A percentile compares a stretch with the other conserved stretches of the same genome.
phyloP scores from a whole-genome alignment of 2,888 invertebrate genomes.

The Ferdinandea cuprea region DNA sequence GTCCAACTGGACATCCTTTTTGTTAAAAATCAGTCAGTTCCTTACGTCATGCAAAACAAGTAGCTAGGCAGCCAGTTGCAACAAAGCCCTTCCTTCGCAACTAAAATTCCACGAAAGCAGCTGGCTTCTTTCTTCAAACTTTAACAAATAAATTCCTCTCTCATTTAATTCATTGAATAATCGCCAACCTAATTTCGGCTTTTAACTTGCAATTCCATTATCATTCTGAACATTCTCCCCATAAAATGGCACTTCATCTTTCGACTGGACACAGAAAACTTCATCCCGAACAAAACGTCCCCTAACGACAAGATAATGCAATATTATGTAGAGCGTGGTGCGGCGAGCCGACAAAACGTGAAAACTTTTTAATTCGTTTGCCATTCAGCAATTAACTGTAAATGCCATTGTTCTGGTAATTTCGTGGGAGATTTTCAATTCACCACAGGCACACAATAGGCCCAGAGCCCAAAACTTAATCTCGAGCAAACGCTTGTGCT shows the following conservation, averaged over 20 bases:
- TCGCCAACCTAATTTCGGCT: constrained; percentile 22
- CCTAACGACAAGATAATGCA: constrained; percentile 32
- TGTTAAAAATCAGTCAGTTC: too few relatives aligned
- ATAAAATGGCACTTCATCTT: constrained; percentile 32
- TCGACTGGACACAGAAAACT: constrained; percentile 3
- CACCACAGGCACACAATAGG: constrained; percentile 17
- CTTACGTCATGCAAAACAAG: too few relatives aligned
- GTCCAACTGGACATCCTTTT: too few relatives aligned
- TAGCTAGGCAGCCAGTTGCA: too few relatives aligned
- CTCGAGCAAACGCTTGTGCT: constrained; percentile 27
- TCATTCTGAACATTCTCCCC: constrained; percentile 35
- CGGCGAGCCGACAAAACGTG: constrained; percentile 5
- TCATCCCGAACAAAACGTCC: constrained; percentile 23
- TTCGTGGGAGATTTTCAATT: constrained; percentile 28
- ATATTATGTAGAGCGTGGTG: background rate
- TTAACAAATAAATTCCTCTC: background rate
- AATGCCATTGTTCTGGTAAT: constrained; percentile 38
- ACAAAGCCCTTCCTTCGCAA: too few relatives aligned
- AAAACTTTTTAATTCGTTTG: constrained; percentile 42
- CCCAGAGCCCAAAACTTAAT: constrained; percentile 48
- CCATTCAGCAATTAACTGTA: constrained; percentile 46
- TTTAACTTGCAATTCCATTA: constrained; percentile 36
- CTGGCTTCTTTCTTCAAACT: too few relatives aligned
- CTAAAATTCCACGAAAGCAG: too few relatives aligned
- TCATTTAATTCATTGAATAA: background rate